Evolutionary conservation across 2,113 vertebrate species (phyloP).

Genomic region (Ptilonorhynchus violaceus): DNA sequence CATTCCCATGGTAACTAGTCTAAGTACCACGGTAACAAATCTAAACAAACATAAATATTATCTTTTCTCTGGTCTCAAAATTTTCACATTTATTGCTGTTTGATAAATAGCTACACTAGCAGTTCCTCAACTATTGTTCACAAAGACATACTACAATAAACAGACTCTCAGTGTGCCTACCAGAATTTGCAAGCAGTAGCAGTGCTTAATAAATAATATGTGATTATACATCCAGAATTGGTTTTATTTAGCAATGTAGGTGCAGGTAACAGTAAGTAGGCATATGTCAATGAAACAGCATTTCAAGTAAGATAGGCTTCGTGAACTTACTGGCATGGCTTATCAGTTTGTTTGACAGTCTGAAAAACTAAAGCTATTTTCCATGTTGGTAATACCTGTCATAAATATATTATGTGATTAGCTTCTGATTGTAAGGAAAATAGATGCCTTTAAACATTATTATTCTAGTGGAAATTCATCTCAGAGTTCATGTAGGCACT

Average conservation of each 20-base stretch:
- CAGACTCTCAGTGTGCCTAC: background rate
- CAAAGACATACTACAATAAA: background rate
- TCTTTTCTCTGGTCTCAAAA: background rate
- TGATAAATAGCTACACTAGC: background rate
- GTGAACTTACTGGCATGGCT: background rate
- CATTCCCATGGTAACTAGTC: slow-evolving; percentile 26
- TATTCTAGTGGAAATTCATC: background rate
- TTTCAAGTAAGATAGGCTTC: slow-evolving; percentile 4
- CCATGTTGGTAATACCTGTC: background rate
- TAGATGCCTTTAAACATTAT: background rate
- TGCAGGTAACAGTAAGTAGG: background rate
- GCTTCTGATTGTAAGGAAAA: slow-evolving; percentile 15
- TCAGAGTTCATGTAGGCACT: background rate
- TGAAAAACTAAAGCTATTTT: slow-evolving; percentile 23
- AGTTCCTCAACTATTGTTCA: background rate
- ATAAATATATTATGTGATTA: slow-evolving; percentile 25
- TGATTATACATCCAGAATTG: background rate
- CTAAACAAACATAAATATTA: slow-evolving; percentile 36
- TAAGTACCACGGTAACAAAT: slow-evolving; percentile 27
- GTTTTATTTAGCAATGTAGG: background rate
- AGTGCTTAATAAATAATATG: background rate
- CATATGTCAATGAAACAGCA: background rate
- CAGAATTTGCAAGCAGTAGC: background rate
- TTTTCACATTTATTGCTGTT: background rate
- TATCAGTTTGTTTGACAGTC: slow-evolving; percentile 9